Evolutionary conservation across 2,888 invertebrate genomes (phyloP).

Genomic region (Elegia similella): DNA sequence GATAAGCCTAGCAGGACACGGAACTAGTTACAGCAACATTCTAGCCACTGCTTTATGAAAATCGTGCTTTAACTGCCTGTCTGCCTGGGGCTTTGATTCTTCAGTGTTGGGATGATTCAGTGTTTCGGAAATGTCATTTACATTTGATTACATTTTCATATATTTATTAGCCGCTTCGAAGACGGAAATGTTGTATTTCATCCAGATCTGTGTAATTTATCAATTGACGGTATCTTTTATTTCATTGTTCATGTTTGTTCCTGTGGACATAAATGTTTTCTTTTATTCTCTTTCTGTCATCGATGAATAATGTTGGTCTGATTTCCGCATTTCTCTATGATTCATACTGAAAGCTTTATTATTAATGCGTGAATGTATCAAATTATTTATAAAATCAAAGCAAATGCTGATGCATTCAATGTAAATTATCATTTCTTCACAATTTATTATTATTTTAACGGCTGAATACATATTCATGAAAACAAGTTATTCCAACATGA

Average conservation of each 20-base stretch:
- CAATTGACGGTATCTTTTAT: background rate
- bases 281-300: background rate
- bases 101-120: constrained; percentile 7
- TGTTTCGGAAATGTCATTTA: background rate
- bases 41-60: constrained; percentile 11
- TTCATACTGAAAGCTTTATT: background rate
- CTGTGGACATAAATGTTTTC: background rate
- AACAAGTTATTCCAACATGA: constrained; percentile 2
- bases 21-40: constrained; percentile 15
- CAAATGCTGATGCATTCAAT: background rate
- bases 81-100: background rate
- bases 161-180: background rate
- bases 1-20: constrained; percentile 7
- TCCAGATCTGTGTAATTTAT: background rate
- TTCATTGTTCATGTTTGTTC: background rate
- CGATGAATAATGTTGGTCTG: background rate
- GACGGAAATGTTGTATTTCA: background rate
- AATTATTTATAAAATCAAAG: background rate
- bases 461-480: background rate
- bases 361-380: background rate
- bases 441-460: background rate
- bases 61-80: constrained; percentile 1
- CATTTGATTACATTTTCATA: background rate
- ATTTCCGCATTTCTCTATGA: background rate
- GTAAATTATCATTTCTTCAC: background rate